Conservation (phyloP, 2,888 invertebrate species). For the Molorchus minor region DNA sequence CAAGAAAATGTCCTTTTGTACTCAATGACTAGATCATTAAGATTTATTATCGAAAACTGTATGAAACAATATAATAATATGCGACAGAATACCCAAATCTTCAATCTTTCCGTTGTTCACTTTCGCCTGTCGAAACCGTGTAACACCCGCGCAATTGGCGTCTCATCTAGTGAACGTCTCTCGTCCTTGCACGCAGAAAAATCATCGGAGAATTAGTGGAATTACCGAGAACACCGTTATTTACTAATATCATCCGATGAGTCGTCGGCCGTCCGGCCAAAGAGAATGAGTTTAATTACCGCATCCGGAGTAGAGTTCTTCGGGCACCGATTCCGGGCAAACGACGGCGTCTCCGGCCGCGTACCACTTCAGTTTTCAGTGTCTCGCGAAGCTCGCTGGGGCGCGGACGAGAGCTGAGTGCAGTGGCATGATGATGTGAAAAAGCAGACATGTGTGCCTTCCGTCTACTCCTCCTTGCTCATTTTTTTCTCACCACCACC, state of each 20-base stretch:
- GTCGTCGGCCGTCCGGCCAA: conserved; percentile 10
- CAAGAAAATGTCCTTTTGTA: too few species aligned
- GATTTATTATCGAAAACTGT: too few species aligned
- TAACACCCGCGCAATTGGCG: too few species aligned
- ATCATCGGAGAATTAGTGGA: conserved; percentile 8
- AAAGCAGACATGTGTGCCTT: conserved; percentile 56
- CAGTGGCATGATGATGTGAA: conserved; percentile 56
- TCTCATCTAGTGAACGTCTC: conserved; percentile 6
- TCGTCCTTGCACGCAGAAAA: conserved; percentile 14
- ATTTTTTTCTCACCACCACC: conserved; percentile 47
- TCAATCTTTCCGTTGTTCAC: too few species aligned
- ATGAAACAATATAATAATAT: too few species aligned
- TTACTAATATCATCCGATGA: conserved; percentile 15
- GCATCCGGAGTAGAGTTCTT: conserved; percentile 15
- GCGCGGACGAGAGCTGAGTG: conserved; percentile 55
- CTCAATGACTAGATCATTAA: too few species aligned
- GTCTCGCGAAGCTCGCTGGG: conserved; percentile 55
- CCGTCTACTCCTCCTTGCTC: conserved; percentile 53
- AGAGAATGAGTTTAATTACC: conserved; percentile 1
- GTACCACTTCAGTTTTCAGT: conserved; percentile 43
- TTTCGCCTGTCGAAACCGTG: too few species aligned
- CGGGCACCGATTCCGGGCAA: conserved; percentile 19
- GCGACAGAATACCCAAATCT: too few species aligned
- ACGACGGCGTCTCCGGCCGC: conserved; percentile 23
- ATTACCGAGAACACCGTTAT: conserved; percentile 10